A percentile compares a stretch with the other conserved stretches of the same genome.
Evolutionary conservation across 2,113 vertebrate species (phyloP).

Genomic region (Anolis carolinensis): DNA sequence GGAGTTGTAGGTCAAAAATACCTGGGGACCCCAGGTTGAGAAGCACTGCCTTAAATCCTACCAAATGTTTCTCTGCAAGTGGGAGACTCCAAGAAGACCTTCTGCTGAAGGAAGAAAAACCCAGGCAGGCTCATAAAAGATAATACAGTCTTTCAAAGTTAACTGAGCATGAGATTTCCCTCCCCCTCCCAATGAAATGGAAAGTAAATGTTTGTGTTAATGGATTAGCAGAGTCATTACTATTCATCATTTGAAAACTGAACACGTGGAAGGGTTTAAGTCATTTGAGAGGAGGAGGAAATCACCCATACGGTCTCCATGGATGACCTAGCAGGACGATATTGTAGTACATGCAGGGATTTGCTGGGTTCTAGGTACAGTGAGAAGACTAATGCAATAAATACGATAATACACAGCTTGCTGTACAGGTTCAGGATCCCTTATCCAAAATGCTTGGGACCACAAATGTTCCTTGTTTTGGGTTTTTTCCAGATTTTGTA

Average conservation of each 20-base stretch:
- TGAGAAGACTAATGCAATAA: not conserved
- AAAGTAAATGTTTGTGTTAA: not conserved
- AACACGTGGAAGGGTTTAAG: not conserved
- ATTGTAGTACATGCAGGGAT: not conserved
- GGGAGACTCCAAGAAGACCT: not conserved
- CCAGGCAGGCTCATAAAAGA: not conserved
- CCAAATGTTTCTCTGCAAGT: not conserved
- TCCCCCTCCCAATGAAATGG: not conserved
- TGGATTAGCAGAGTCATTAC: not conserved
- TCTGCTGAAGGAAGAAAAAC: not conserved
- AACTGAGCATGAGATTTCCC: not conserved
- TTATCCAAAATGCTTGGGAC: no score
- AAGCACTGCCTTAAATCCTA: not conserved
- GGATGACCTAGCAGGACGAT: not conserved
- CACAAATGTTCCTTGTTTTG: no score
- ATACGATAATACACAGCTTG: no score
- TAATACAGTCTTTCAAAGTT: not conserved
- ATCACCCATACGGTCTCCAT: not conserved
- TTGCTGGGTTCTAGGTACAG: not conserved
- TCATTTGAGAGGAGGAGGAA: not conserved
- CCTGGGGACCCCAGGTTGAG: no score
- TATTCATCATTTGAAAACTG: slow-evolving; percentile 1
- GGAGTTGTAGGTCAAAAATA: no score
- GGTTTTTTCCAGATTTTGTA: no score
- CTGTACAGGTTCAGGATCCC: not conserved